These are phyloP conservation scores for Cerceris rybyensis DNA, from an alignment of 2,888 invertebrate genomes.

Conservation along the genomic window DNA sequence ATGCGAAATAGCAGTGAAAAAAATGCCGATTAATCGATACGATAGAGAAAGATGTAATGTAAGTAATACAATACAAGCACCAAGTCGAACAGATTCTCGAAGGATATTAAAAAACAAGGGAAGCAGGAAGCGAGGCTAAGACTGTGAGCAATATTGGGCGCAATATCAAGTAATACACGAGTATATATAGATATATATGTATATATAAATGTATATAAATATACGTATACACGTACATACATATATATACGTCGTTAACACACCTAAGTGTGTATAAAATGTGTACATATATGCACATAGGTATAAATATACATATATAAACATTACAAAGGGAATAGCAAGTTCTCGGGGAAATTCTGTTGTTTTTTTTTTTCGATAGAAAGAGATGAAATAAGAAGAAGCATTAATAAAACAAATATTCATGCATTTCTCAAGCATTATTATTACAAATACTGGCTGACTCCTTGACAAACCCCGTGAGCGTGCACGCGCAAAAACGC, in stretches of 20 bases:
- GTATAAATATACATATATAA: constrained; percentile 60
- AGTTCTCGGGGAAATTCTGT: constrained; percentile 53
- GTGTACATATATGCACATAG: constrained; percentile 44
- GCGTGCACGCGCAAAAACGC: constrained; percentile 82
- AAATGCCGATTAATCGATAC: not conserved
- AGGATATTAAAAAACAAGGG: constrained; percentile 66
- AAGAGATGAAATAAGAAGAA: constrained; percentile 82
- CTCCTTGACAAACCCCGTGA: constrained; percentile 81
- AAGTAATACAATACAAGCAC: constrained; percentile 65
- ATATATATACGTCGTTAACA: constrained; percentile 56
- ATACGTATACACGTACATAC: constrained; percentile 62
- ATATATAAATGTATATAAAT: constrained; percentile 37
- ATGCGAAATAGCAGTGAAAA: not conserved
- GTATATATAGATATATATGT: constrained; percentile 68
- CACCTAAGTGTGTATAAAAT: constrained; percentile 51
- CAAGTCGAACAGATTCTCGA: constrained; percentile 61
- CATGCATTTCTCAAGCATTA: constrained; percentile 93
- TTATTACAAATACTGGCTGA: constrained; percentile 92
- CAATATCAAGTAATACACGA: constrained; percentile 75
- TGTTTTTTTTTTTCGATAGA: constrained; percentile 65
- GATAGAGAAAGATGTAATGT: not conserved
- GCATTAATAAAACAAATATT: constrained; percentile 90
- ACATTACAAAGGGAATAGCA: constrained; percentile 73
- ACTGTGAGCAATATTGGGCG: constrained; percentile 77
- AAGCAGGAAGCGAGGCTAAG: constrained; percentile 77